Base-by-base conservation (phyloP, 2,113 vertebrate genomes). In the Pseudorasbora parva region DNA sequence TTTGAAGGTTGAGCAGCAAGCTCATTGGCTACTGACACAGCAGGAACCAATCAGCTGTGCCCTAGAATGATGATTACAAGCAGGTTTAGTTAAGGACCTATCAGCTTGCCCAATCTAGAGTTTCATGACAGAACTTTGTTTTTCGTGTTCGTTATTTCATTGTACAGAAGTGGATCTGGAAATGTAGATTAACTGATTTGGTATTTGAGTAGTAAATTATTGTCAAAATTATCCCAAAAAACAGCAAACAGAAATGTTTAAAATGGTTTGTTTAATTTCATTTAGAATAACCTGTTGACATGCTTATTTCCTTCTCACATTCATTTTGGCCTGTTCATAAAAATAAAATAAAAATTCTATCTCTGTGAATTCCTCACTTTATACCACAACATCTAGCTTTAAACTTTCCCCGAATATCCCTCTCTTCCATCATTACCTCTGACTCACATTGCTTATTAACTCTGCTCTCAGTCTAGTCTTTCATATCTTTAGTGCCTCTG, bases 361-460 rank as follows among this genome's bases (percentile, higher is more conserved):
- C 7, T 51, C 23, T 27, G 47, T 21, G 47, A 51, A 51, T 27
- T 51, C 37, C 30, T 43, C 8, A 15, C 45, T 54, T 43, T 27
- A 62, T 1, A n/a, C n/a, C 56, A 43, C 0, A 4, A 17, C 3
- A 30, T 49, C 43, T 74, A 17, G 43, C 25, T 51, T 27, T 27
- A 17, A 78, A 45, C n/a, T 25, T 25, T 4, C n/a, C 56, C 37
- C 56, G 45, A 43, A 78, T 45, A 30, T 30, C 72, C 45, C 23
- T 74, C 14, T 30, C 45, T 47, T 21, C 23, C 25, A 0, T 49
- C 27, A 47, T 74, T 78, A 4, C 30, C n/a, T 60, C 33, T 78
- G 76, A 78, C 76, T 78, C 76, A 45, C 56, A 62, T 62, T 60
- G 4, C 33, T 62, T 62, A 62, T 78, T 60, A 60, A 78, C 25